Evolutionary conservation across 2,888 invertebrate genomes (phyloP), one percentile per base, ranked within the genome.

Genomic region (Xylocampa areola): DNA sequence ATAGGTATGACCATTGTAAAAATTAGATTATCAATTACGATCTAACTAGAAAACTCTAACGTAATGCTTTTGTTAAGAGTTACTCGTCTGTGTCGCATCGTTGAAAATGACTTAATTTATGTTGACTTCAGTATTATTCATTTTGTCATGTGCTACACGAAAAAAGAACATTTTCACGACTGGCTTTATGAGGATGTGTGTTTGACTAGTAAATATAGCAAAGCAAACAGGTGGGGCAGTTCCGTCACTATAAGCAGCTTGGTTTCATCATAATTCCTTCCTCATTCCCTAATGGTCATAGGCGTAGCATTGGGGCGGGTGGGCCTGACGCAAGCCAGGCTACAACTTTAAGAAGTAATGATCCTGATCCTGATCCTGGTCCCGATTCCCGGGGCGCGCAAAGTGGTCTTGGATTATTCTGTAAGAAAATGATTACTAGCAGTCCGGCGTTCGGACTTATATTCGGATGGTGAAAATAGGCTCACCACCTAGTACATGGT

Each of bases 81-180:
- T 37, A 11, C 4, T 43, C 8, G 23, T 37, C 32, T 45, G 44
- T 35, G 32, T 14, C 55, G 47, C 43, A 47, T 37, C 19, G 25
- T 62, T 59, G 33, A 47, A 53, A 58, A 76, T 80, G 74, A 74
- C 62, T 62, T n/a, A 73, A 82, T 73, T 48, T 79, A 68, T 79
- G 67, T 59, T 43, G 51, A 58, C 45, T 60, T 81, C 49, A 60
- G 4, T 21, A 14, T 32, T 14, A 32, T 79, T 47, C 52, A 68
- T 52, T 69, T 79, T 53, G 71, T 81, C 67, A 77, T 80, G 73
- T 85, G 82, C 76, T 73, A 71, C 53, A 70, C 68, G 54, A 73
- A 75, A 75, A 80, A 81, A 49, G 50, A 67, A 37, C 66, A 73
- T 54, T 68, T 70, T 63, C 76, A 81, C 60, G 85, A 84, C 75